Base-by-base conservation (phyloP, 1,140 invertebrate genomes). In the Elymnias hypermnestra region DNA sequence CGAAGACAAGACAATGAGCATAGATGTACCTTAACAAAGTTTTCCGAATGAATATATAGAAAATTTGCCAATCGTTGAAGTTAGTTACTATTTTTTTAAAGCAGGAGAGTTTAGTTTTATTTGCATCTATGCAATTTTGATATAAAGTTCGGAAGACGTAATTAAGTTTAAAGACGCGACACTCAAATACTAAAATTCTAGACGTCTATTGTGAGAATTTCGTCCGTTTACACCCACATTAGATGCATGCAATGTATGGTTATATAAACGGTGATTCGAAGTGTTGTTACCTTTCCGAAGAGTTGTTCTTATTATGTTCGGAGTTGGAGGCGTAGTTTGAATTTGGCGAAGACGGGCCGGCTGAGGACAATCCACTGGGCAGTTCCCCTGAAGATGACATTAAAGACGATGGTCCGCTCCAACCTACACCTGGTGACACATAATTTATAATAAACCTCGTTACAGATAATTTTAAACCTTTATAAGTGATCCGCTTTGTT, bases 341-440 rank as follows among this genome's bases (percentile, higher is more conserved):
- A 54, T 86, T 86, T 7, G 85, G 85, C 2, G 85, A 87, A 3
- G 83, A 86, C 0, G 85, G 85, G 1, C 79, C 83, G 7, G 79
- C 82, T 0, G 85, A 87, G 1, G 85, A 87, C 7, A 83, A 65
- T 1, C 61, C 85, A 53, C 82, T 85, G 2, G 72, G 73, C 22
- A 82, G 55, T 56, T 86, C 85, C 9, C 85, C 83, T 5, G 82
- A 86, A 18, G 82, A 85, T 15, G 85, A 87, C 76, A 90, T 87
- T 53, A 90, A 78, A 44, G 89, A 90, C 1, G 89, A 89, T 3
- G 90, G 89, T 5, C 89, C 89, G 66, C 89, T 90, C 89, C 89
- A 90, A 6, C 88, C 89, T 13, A 86, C 72, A 68, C 86, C 85
- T 88, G n/a, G n/a, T n/a, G n/a, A n/a, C n/a, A n/a, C n/a, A n/a